Conservation (phyloP, 2,888 invertebrate species). For the Unio delphinus region DNA sequence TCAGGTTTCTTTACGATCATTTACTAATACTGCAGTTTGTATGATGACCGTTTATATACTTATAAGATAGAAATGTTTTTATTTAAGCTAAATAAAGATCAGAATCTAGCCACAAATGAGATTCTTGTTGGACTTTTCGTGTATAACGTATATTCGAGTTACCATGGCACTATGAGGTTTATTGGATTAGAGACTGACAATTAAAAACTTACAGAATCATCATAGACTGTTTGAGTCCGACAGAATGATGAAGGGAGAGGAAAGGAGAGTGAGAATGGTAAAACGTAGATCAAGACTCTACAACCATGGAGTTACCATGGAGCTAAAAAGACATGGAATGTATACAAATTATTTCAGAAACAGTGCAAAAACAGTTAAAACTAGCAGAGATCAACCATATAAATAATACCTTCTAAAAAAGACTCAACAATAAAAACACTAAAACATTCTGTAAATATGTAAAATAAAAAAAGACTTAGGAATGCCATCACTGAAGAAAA, state of each 20-base stretch:
- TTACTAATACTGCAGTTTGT: too few relatives aligned
- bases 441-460: conserved; percentile 23
- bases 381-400: conserved; percentile 18
- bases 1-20: neutral
- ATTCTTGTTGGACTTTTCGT: too few relatives aligned
- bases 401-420: conserved; percentile 11
- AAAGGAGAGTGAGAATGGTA: conserved; percentile 2
- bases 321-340: conserved; percentile 5
- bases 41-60: too few relatives aligned
- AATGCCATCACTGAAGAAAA: conserved; percentile 20
- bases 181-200: too few relatives aligned
- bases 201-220: too few relatives aligned
- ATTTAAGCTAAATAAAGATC: too few relatives aligned
- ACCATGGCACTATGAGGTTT: too few relatives aligned
- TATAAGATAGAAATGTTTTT: too few relatives aligned
- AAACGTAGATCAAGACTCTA: conserved; percentile 13
- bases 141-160: too few relatives aligned
- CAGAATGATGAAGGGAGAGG: too few relatives aligned
- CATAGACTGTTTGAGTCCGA: too few relatives aligned
- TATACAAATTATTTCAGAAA: conserved; percentile 10
- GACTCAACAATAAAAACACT: conserved; percentile 23
- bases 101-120: too few relatives aligned
- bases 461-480: conserved; percentile 3
- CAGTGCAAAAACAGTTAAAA: conserved; percentile 19
- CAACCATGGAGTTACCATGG: neutral